A percentile compares a stretch with the other conserved stretches of the same genome.
These are phyloP conservation scores for Xenops minutus DNA, from an alignment of 2,797 vertebrate species.

Conservation along the genomic window DNA sequence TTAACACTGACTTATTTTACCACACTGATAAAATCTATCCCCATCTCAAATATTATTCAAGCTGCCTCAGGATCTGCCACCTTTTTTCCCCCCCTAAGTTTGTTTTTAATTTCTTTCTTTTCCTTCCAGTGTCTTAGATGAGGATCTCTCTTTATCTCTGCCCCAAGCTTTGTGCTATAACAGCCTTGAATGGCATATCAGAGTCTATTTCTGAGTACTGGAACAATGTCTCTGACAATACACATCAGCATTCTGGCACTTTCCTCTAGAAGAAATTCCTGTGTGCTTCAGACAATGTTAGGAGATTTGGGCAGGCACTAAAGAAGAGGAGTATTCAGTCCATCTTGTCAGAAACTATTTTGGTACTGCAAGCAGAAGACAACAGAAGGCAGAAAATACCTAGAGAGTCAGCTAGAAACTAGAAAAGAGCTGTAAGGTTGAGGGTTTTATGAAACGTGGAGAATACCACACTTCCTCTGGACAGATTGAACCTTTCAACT, in stretches of 20 bases:
- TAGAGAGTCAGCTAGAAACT: not conserved
- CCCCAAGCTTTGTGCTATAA: not conserved
- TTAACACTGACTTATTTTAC: slow-evolving; percentile 1
- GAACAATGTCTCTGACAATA: slow-evolving; percentile 17
- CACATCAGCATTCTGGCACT: not conserved
- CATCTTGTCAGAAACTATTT: not conserved
- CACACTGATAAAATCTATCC: slow-evolving; percentile 21
- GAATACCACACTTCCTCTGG: not conserved
- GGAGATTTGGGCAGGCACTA: not conserved
- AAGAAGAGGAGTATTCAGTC: not conserved
- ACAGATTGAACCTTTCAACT: not conserved
- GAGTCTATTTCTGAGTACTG: not conserved
- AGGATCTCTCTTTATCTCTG: slow-evolving; percentile 30
- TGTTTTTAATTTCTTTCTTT: not conserved
- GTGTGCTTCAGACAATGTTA: not conserved
- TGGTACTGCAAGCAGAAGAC: not conserved
- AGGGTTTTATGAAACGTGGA: not conserved
- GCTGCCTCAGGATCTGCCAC: not conserved
- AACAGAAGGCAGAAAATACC: not conserved
- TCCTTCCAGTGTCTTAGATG: not conserved
- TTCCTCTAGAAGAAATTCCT: not conserved
- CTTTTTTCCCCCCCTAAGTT: not conserved
- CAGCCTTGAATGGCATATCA: slow-evolving; percentile 11
- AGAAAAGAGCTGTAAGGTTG: not conserved
- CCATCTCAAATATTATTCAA: slow-evolving; percentile 10